These are phyloP conservation scores for Muntiacus reevesi DNA, from an alignment of 2,113 vertebrate species.

Conservation along the genomic window DNA sequence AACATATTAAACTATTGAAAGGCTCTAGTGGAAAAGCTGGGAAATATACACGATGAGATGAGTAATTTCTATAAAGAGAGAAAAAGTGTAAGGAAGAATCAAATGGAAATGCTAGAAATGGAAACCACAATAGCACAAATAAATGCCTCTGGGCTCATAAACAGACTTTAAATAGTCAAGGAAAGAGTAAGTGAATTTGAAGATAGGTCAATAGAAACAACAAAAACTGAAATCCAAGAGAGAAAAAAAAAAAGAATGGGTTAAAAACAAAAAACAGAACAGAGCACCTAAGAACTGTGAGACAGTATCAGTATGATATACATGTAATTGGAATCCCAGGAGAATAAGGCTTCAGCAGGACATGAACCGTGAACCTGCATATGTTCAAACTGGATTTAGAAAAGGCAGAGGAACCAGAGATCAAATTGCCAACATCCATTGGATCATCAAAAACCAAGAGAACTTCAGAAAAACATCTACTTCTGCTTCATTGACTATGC, in stretches of 20 bases:
- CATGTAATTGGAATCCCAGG: neutral
- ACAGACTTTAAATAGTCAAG: neutral
- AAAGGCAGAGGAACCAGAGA: neutral
- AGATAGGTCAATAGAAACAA: neutral
- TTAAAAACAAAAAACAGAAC: neutral
- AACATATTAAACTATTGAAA: neutral
- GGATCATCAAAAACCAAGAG: neutral
- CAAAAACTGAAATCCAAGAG: neutral
- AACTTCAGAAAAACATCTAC: neutral
- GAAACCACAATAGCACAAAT: neutral
- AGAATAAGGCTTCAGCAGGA: neutral
- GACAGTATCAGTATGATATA: neutral
- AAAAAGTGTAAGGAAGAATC: neutral
- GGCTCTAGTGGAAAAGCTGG: neutral
- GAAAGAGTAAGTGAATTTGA: neutral
- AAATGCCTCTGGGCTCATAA: neutral
- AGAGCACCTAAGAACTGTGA: neutral
- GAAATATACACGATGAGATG: neutral
- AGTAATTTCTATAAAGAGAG: neutral
- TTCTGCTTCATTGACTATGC: neutral
- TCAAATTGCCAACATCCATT: accelerated
- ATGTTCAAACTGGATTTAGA: neutral
- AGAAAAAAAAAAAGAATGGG: neutral
- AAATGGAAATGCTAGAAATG: neutral
- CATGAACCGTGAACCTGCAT: accelerated